Conservation (phyloP, 2,113 vertebrate species). For the Suricata suricatta region DNA sequence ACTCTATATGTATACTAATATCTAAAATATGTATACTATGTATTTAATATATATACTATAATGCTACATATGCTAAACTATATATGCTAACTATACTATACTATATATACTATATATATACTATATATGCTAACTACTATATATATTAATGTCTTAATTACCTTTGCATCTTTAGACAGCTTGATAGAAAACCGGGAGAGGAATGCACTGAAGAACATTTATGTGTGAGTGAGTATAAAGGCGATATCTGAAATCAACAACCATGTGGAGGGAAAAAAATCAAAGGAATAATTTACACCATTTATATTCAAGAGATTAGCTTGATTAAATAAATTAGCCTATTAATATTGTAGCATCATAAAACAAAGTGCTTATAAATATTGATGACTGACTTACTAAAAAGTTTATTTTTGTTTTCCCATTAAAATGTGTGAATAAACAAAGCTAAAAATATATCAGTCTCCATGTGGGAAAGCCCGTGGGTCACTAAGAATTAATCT, state of each 20-base stretch:
- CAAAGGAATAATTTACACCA: background rate
- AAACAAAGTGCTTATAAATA: constrained; percentile 25
- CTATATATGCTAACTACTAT: background rate
- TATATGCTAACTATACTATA: background rate
- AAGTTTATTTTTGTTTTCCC: constrained; percentile 58
- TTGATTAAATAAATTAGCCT: constrained; percentile 73
- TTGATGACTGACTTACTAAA: constrained; percentile 49
- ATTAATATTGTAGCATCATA: constrained; percentile 44
- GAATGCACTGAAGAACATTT: background rate
- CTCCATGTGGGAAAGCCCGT: background rate
- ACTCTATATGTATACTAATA: background rate
- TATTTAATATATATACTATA: background rate
- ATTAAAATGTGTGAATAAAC: constrained; percentile 47
- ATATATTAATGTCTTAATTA: background rate
- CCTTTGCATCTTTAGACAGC: background rate
- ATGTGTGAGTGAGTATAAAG: background rate
- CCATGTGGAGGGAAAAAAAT: background rate
- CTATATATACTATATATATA: background rate
- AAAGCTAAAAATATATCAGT: constrained; percentile 1
- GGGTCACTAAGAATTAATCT: constrained; percentile 18
- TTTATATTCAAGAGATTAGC: background rate
- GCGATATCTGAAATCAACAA: background rate
- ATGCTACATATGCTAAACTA: background rate
- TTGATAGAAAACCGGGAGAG: background rate
- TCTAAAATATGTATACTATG: background rate